Base-by-base conservation (phyloP, 2,113 vertebrate genomes). In the Halichoeres trimaculatus region DNA sequence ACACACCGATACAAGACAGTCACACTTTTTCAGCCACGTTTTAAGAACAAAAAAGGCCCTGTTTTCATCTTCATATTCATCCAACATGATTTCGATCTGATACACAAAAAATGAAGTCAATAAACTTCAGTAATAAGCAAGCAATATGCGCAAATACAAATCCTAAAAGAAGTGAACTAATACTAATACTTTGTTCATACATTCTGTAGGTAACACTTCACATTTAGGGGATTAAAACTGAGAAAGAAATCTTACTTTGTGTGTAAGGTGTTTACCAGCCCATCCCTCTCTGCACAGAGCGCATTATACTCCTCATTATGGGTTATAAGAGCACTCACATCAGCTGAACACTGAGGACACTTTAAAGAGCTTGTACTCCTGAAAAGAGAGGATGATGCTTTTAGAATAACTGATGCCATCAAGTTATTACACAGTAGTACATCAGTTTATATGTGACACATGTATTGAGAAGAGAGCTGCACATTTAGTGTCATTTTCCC, bases 261-360 rank as follows among this genome's bases (percentile, higher is more conserved):
- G 88, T 96, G 94, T 48, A 95, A 93, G 59, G 91, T 57, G 9
- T 90, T 62, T 78, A 96, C 85, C 71, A 96, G 93, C 63, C 83
- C 86, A 73, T 94, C 88, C 9, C 90, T 93, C 60, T 97, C 95
- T 80, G 93, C 89, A 45, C 89, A 89, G 13, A 95, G 89, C 17
- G 89, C 87, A 83, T 82, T 93, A 70, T 91, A 93, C 68, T 95
- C 93, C 0, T 66, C n/a, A 40, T 86, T 75, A 82, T 95, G 92
- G 0, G 77, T 74, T 84, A 88, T 93, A 79, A 93, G 86, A 23
- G 5, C 26, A 20, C 88, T 87, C 38, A 90, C 48, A 47, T 91
- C 90, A 0, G 20, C 67, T 50, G 63, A 81, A 72, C 83, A 88
- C 6, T 76, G 59, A 0, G 78, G 59, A 75, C 90, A 89, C 54